These are phyloP conservation scores for Sebastes dallii DNA, from an alignment of 2,797 vertebrate genomes.

Conservation along the genomic window DNA sequence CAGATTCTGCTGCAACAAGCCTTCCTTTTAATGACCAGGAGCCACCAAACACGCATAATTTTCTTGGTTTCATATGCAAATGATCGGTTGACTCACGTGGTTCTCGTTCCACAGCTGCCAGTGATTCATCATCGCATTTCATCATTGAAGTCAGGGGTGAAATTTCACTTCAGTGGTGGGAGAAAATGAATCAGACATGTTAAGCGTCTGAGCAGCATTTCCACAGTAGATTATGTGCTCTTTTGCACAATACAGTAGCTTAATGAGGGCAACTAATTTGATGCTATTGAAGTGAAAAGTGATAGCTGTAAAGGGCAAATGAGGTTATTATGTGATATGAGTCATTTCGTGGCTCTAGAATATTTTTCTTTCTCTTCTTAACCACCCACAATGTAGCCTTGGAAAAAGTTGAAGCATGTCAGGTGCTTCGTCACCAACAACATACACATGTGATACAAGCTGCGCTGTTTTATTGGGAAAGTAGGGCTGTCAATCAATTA, in stretches of 20 bases:
- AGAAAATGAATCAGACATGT: slow-evolving; percentile 36
- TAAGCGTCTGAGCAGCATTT: slow-evolving; percentile 6
- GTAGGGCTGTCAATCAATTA: too few species aligned
- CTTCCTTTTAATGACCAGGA: slow-evolving; percentile 22
- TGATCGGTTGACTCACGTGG: slow-evolving; percentile 13
- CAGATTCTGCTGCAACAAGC: slow-evolving; percentile 2
- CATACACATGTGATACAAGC: background rate
- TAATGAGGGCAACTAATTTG: slow-evolving; percentile 6
- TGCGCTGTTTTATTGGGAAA: background rate
- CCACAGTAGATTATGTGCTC: background rate
- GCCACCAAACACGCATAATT: slow-evolving; percentile 15
- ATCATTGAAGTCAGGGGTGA: slow-evolving; percentile 21
- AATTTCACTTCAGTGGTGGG: slow-evolving; percentile 18
- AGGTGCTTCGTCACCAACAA: background rate
- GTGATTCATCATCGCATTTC: slow-evolving; percentile 26
- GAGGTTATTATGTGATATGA: slow-evolving; percentile 11
- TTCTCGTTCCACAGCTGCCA: slow-evolving; percentile 7
- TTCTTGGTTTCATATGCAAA: slow-evolving; percentile 30
- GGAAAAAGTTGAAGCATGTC: slow-evolving; percentile 15
- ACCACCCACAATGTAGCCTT: slow-evolving; percentile 24
- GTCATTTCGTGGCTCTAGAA: slow-evolving; percentile 18
- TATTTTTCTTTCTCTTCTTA: slow-evolving; percentile 10
- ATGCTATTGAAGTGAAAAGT: background rate
- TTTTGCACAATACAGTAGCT: background rate
- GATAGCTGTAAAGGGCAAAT: slow-evolving; percentile 2